phyloP scores from a whole-genome alignment of 2,888 invertebrate species.

The Allacma fusca region DNA sequence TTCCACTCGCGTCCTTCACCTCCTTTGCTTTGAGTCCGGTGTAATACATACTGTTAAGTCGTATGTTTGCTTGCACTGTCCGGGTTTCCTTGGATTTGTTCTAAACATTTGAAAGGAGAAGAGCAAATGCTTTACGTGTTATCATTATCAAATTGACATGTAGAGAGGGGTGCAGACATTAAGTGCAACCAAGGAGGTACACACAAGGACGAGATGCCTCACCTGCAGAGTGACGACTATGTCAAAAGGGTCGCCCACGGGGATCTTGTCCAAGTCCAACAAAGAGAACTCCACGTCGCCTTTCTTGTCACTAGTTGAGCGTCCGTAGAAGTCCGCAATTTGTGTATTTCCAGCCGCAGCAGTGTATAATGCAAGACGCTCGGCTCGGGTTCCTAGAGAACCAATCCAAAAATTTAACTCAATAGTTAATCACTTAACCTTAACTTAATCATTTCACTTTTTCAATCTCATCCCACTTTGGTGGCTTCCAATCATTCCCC shows the following conservation, averaged over 20 bases:
- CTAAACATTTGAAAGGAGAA: constrained; percentile 58
- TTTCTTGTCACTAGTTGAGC: constrained; percentile 68
- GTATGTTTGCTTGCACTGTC: constrained; percentile 73
- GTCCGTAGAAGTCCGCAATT: constrained; percentile 73
- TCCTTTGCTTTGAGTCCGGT: constrained; percentile 76
- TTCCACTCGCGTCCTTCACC: constrained; percentile 76
- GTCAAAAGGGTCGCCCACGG: constrained; percentile 75
- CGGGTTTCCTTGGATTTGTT: constrained; percentile 66
- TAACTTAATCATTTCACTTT: too few relatives aligned
- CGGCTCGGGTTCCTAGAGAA: constrained; percentile 71
- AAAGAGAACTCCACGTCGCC: constrained; percentile 74
- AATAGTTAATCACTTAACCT: too few relatives aligned
- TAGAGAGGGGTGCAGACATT: too few relatives aligned
- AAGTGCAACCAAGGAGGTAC: not conserved
- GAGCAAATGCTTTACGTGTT: too few relatives aligned
- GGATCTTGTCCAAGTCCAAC: constrained; percentile 73
- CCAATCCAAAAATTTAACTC: not conserved
- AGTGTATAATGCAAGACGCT: constrained; percentile 77
- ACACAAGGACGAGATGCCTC: too few relatives aligned
- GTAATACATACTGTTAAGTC: constrained; percentile 77
- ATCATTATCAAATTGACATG: too few relatives aligned
- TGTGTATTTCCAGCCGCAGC: constrained; percentile 75
- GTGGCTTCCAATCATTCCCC: too few relatives aligned
- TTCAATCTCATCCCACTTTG: too few relatives aligned
- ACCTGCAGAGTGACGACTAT: constrained; percentile 74